Percentiles rank a stretch among this genome's conserved stretches.
phyloP scores from a whole-genome alignment of 1,140 invertebrate species.

The Lepidurus couesii region DNA sequence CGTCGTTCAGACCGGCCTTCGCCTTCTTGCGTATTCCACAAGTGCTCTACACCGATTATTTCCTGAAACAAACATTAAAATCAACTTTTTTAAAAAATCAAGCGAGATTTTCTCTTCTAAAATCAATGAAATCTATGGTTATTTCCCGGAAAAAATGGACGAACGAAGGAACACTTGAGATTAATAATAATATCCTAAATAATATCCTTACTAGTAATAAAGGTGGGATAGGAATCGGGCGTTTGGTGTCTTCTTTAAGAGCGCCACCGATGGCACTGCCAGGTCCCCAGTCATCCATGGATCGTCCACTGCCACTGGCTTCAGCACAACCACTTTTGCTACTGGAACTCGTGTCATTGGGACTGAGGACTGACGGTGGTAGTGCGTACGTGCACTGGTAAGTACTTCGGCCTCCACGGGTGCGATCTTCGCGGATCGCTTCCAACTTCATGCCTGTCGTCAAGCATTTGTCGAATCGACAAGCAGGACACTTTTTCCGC shows the following conservation, averaged over 20 bases:
- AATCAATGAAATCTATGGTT: not conserved
- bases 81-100: no score
- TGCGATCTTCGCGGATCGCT: conserved; percentile 91
- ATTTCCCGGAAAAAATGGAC: not conserved
- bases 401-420: conserved; percentile 86
- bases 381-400: conserved; percentile 89
- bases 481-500: conserved; percentile 93
- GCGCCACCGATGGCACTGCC: conserved; percentile 11
- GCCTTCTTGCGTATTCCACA: conserved; percentile 81
- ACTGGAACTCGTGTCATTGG: conserved; percentile 7
- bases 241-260: conserved; percentile 24
- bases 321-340: not conserved
- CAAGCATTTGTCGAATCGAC: conserved; percentile 93
- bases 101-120: no score
- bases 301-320: not conserved
- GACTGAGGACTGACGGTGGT: conserved; percentile 50
- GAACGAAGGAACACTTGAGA: not conserved
- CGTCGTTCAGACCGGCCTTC: conserved; percentile 35
- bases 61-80: conserved; percentile 48
- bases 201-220: conserved; percentile 22
- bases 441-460: conserved; percentile 95
- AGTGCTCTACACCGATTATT: conserved; percentile 89
- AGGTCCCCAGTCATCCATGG: not conserved
- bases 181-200: not conserved
- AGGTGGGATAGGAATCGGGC: conserved; percentile 16